Evolutionary conservation across 1,140 invertebrate species (phyloP), one percentile per base, ranked within the genome.

Genomic region (Steinernema feltiae): DNA sequence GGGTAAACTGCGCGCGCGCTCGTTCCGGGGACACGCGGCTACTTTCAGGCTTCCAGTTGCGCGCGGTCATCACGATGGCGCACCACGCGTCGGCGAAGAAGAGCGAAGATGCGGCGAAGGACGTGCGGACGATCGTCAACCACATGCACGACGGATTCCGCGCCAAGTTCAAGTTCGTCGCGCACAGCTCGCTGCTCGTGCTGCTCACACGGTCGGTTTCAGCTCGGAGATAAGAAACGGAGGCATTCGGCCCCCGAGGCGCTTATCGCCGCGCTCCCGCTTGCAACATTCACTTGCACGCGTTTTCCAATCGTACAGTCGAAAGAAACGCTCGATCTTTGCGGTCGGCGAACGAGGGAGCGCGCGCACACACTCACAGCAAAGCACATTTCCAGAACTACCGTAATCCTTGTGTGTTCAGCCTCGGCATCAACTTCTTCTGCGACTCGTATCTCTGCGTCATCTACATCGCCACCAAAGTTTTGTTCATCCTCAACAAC

Each of bases 21-120:
- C 24, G 15, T 27, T 63, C 53, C 53, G 7, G 3, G 15, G 2
- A 17, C 12, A 7, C 53, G 24, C 24, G 24, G 35, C 74, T 7
- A 32, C 63, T 17, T 74, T 35, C 48, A 80, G 79, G 80, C 17
- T 30, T 82, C 31, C 79, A 83, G 27, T 48, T 82, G 18, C 76
- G 79, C 21, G 76, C 81, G 12, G 63, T 82, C 17, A 63, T 82
- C 41, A 70, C 77, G 31, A 81, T 78, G 80, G 77, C 78, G 27
- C 69, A 27, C 48, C 46, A 70, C 3, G 75, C 82, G 3, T 30
- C 63, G 7, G 31, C 24, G 35, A 76, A 32, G 29, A 31, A 24
- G 41, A 1, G 2, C 27, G 63, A 48, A 46, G 53, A 35, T 32
- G 76, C 63, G 17, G 46, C 41, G 17, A 48, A 48, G 30, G 73